These are phyloP conservation scores for Ephialtes manifestator DNA, from an alignment of 2,888 invertebrate genomes.

Conservation along the genomic window DNA sequence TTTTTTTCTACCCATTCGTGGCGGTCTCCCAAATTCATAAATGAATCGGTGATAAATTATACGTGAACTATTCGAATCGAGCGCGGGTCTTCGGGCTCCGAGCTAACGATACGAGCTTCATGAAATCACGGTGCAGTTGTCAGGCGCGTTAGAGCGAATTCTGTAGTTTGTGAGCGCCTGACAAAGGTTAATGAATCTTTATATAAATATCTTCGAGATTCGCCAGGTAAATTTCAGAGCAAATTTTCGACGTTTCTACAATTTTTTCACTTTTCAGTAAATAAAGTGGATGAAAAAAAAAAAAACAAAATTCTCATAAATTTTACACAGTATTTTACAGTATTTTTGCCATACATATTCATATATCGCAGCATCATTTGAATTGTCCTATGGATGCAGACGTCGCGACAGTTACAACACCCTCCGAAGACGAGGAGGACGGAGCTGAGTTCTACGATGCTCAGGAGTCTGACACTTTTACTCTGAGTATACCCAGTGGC, in stretches of 20 bases:
- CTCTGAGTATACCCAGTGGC: conserved; percentile 80
- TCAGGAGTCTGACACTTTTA: conserved; percentile 85
- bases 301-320: not conserved
- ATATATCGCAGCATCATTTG: conserved; percentile 3
- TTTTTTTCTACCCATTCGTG: conserved; percentile 35
- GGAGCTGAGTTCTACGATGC: conserved; percentile 89
- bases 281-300: not conserved
- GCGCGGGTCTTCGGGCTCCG: conserved; percentile 42
- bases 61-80: conserved; percentile 50
- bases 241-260: not conserved
- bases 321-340: not conserved
- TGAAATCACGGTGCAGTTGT: conserved; percentile 50
- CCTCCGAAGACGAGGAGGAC: conserved; percentile 89
- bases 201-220: conserved; percentile 50
- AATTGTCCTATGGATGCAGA: conserved; percentile 74
- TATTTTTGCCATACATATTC: conserved; percentile 16
- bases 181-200: conserved; percentile 57
- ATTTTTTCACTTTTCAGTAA: not conserved
- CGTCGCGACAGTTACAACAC: conserved; percentile 84
- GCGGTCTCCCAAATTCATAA: conserved; percentile 31
- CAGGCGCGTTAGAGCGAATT: conserved; percentile 55
- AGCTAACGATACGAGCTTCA: conserved; percentile 29
- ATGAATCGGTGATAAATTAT: conserved; percentile 55
- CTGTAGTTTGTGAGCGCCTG: not conserved
- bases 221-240: conserved; percentile 24